Base-by-base conservation (phyloP, 2,888 invertebrate species). In the Anoplius nigerrimus region DNA sequence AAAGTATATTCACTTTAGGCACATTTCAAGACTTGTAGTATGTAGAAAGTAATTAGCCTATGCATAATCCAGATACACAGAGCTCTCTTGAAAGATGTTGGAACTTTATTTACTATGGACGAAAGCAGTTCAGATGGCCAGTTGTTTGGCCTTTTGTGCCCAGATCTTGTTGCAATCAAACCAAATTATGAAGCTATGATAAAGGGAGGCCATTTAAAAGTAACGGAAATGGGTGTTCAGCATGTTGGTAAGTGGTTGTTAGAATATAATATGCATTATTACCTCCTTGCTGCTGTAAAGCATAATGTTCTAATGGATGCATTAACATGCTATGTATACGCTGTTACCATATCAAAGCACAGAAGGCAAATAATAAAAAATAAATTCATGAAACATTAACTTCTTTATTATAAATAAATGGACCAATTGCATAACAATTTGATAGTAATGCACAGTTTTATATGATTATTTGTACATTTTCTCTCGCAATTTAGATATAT, bases 141-240 rank as follows among this genome's bases (percentile, higher is more conserved):
- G 13, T 91, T 94, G 91, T 98, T 95, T 88, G 96, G 97, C 0
- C 89, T 98, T 0, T 90, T 93, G 60, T 93, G 93, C 72, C 90
- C 92, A 59, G 96, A 97, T 89, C 89, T 97, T 61, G 92, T 94
- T 0, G 90, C 92, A 72, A 95, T 97, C 71, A 95, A 94, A 86
- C 97, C 97, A 0, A 96, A 96, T 88, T 97, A 97, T 85, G 97
- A 97, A 82, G 94, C 94, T 1, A 95, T 96, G 95, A 94, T 95
- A 72, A 95, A 93, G 88, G 93, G 94, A 68, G 96, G 96, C 0
- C 94, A 94, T 74, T 89, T 96, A 11, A 94, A 95, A 87, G 92
- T 95, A 62, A 95, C 95, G 0, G 96, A 96, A 84, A 94, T 95
- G 92, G 95, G 96, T 2, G 92, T 95, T 67, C 94, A 95, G 81